Evolutionary conservation across 2,888 invertebrate genomes (phyloP).

Genomic region (Lasioglossum marginatum): DNA sequence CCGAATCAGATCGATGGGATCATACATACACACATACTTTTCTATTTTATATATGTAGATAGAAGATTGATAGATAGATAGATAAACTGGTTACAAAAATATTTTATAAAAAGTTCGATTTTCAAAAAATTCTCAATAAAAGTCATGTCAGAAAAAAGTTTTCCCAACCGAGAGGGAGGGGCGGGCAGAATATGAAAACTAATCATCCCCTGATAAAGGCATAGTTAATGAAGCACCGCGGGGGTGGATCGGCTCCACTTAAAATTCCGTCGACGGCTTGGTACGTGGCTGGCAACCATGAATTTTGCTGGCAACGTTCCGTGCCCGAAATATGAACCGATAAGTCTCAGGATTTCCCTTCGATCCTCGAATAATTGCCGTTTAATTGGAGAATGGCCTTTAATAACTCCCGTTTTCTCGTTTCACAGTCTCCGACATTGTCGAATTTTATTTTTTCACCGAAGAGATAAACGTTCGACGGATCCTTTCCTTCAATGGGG

Average conservation of each 20-base stretch:
- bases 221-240: slow-evolving; percentile 41
- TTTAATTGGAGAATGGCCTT: background rate
- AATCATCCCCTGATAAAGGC: slow-evolving; percentile 44
- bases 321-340: slow-evolving; percentile 5
- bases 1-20: too few relatives aligned
- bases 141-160: background rate
- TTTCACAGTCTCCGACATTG: background rate
- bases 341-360: background rate
- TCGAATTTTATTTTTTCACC: background rate
- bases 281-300: slow-evolving; percentile 3
- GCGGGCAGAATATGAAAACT: slow-evolving; percentile 37
- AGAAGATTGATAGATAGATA: too few relatives aligned
- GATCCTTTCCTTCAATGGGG: background rate
- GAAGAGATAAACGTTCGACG: background rate
- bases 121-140: background rate
- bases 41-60: too few relatives aligned
- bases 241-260: slow-evolving; percentile 34
- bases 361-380: background rate
- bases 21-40: too few relatives aligned
- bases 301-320: background rate
- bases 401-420: background rate
- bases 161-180: background rate
- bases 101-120: background rate
- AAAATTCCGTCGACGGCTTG: slow-evolving; percentile 35
- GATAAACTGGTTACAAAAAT: background rate